Base-by-base conservation (phyloP, 2,113 vertebrate genomes). In the Pelecanus crispus region DNA sequence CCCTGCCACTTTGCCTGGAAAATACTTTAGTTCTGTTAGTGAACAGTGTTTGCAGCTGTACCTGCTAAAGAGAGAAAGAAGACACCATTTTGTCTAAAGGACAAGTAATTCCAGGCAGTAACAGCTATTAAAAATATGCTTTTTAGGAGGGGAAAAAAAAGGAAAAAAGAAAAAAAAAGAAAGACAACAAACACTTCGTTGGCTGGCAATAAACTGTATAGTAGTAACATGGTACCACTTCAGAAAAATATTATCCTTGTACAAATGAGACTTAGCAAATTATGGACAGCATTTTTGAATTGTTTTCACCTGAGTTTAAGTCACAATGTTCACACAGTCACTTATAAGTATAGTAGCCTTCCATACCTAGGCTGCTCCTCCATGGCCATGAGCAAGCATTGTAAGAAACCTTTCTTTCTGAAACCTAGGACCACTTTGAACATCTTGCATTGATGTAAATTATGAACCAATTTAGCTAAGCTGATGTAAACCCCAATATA, bases 281-380 rank as follows among this genome's bases (percentile, higher is more conserved):
- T 45, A 47, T 5, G 13, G 38, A 34, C 12, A 63, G 6, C 14
- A 50, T 68, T 88, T 92, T 13, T 44, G 7, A 50, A 19, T 29
- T 65, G 12, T 74, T 90, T 68, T 83, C 21, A 59, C 45, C 16
- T 25, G 29, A 52, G 19, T 59, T 94, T 59, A 81, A 70, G 55
- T 86, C 17, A 50, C 12, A 81, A 5, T 6, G 0, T n/a, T n/a
- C n/a, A n/a, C n/a, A n/a, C n/a, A n/a, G 7, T 36, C 1, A 10
- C 17, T 73, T 73, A 7, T 7, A 67, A 59, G 10, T 50, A 25
- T 7, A 49, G 45, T 13, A 13, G 18, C 8, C 15, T 92, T 68
- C 53, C 45, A 38, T 24, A 25, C 16, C 38, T 34, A 26, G 59
- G 15, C 28, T 42, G 20, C 7, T 81, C 22, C 72, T 80, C 28